Conservation (phyloP, 2,113 vertebrate genomes). For the Oreochromis spilurus region DNA sequence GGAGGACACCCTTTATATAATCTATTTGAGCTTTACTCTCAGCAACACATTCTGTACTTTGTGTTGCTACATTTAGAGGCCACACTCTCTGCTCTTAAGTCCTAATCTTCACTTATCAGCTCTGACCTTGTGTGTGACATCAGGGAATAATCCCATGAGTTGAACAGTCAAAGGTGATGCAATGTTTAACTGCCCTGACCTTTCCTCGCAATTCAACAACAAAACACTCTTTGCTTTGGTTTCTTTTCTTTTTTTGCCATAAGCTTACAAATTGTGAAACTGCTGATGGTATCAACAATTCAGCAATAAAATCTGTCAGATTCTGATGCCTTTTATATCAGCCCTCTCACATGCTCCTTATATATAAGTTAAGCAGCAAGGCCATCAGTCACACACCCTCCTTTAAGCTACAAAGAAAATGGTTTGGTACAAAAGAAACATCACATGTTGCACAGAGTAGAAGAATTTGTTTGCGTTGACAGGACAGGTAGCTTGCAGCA, state of each 20-base stretch:
- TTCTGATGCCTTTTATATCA: not conserved
- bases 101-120: slow-evolving; percentile 59
- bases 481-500: slow-evolving; percentile 39
- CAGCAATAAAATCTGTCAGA: not conserved
- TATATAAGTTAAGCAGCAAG: not conserved
- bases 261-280: not conserved
- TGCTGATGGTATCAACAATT: not conserved
- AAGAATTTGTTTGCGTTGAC: not conserved
- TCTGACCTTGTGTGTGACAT: slow-evolving; percentile 51
- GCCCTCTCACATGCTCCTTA: not conserved
- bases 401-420: slow-evolving; percentile 8
- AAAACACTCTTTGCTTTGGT: not conserved
- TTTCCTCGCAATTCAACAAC: not conserved
- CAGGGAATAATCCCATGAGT: slow-evolving; percentile 64
- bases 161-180: slow-evolving; percentile 50
- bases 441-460: slow-evolving; percentile 9
- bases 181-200: slow-evolving; percentile 11
- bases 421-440: slow-evolving; percentile 25
- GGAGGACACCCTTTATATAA: not conserved
- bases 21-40: slow-evolving; percentile 19
- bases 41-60: slow-evolving; percentile 44
- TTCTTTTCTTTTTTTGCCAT: not conserved
- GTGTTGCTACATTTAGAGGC: slow-evolving; percentile 52
- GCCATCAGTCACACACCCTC: not conserved
- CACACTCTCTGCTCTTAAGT: slow-evolving; percentile 44